These are phyloP conservation scores for Beris chalybata DNA, from an alignment of 2,888 invertebrate genomes.

Conservation along the genomic window DNA sequence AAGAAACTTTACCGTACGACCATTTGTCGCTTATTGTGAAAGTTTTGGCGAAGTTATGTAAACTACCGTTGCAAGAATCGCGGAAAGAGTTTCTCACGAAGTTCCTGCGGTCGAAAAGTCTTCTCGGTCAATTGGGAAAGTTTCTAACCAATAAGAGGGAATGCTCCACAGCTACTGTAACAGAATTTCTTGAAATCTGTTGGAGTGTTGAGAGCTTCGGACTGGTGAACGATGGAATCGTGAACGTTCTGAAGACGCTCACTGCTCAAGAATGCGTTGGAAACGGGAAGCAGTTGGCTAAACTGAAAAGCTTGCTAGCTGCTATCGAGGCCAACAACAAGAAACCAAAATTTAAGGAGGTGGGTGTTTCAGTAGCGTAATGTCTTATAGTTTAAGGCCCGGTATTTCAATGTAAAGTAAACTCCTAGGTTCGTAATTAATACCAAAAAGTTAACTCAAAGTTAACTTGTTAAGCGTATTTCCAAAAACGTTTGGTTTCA, in stretches of 20 bases:
- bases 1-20: slow-evolving; percentile 19
- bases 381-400: no score
- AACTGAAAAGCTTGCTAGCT: no score
- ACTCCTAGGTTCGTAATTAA: no score
- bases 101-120: slow-evolving; percentile 41
- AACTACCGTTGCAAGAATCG: slow-evolving; percentile 47
- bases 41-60: slow-evolving; percentile 50
- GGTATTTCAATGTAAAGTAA: no score
- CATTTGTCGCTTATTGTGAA: slow-evolving; percentile 41
- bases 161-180: background rate
- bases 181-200: slow-evolving; percentile 45
- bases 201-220: slow-evolving; percentile 45
- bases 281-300: no score
- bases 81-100: slow-evolving; percentile 45
- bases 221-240: slow-evolving; percentile 1
- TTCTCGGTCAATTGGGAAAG: slow-evolving; percentile 40
- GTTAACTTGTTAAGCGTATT: no score
- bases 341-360: background rate
- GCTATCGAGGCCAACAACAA: background rate
- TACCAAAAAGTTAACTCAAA: no score
- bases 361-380: background rate
- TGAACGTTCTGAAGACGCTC: no score
- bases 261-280: no score
- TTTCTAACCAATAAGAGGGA: slow-evolving; percentile 35
- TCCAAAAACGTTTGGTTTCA: no score